Base-by-base conservation (phyloP, 2,888 invertebrate species). In the Eretmocerus hayati region DNA sequence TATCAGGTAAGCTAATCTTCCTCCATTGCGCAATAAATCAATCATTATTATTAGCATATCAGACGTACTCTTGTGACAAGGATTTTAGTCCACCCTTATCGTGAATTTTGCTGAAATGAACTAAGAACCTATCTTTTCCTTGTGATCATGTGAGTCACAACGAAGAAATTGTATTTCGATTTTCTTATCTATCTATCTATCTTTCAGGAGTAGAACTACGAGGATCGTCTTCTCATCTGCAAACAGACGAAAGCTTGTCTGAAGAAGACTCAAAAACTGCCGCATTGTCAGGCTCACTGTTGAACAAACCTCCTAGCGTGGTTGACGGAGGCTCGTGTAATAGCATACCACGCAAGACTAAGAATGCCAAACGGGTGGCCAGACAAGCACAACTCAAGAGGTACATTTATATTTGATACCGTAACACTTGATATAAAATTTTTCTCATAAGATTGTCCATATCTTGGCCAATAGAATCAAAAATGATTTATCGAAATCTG, bases 341-440 rank as follows among this genome's bases (percentile, higher is more conserved):
- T 49, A 75, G 74, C 56, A 63, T 72, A 50, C 63, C 66, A 20
- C 63, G 76, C 62, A 69, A 74, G 72, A 63, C 72, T 62, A 72
- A 76, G 69, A 68, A 73, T 69, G 69, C 75, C 63, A 79, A 74
- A 72, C 77, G 72, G 56, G 53, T 70, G 56, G 77, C 78, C 45
- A 75, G 83, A 65, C 84, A 84, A 69, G 81, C 83, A 57, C 84
- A 84, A 67, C 74, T 81, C 53, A 84, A 84, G 74, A 77, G 84
- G 80, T 80, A 69, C 50, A 46, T 46, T 32, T 42, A 26, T 26
- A 9, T 33, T 43, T 32, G 19, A 39, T 30, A 5, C 20, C 38
- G 20, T 30, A n/a, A n/a, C n/a, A 18, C 33, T 8, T 13, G 6
- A 19, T 21, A 31, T 11, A 11, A 30, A 6, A 30, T 11, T n/a